A percentile compares a stretch with the other conserved stretches of the same genome.
These are phyloP conservation scores for Quadroppia sp. DNA, from an alignment of 2,888 invertebrate genomes.

Conservation along the genomic window DNA sequence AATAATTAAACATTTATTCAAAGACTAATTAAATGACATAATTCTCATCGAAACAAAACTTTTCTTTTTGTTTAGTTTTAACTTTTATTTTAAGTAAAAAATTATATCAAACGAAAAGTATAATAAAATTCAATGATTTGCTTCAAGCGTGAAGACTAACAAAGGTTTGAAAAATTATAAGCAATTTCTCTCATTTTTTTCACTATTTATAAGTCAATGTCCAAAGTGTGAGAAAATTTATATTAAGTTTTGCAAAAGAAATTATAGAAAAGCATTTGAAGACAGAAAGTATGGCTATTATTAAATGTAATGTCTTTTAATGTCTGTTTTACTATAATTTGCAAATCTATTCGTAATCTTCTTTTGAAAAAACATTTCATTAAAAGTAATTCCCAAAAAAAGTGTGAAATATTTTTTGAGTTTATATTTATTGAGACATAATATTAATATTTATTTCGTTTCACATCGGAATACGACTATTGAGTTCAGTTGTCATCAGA, in stretches of 20 bases:
- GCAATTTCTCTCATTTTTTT: conserved; percentile 5
- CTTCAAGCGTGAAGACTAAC: conserved; percentile 29
- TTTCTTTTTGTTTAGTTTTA: background rate
- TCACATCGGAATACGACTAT: background rate
- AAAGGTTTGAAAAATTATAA: conserved; percentile 28
- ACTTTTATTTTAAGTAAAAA: background rate
- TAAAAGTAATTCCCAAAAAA: background rate
- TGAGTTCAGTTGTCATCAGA: background rate
- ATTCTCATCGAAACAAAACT: conserved; percentile 17
- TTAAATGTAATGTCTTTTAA: background rate
- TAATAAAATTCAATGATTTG: conserved; percentile 22
- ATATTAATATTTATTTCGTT: background rate
- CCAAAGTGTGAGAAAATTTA: conserved; percentile 33
- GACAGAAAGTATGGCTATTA: conserved; percentile 19
- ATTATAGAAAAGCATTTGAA: background rate
- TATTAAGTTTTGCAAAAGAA: conserved; percentile 8
- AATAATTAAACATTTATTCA: background rate
- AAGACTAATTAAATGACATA: conserved; percentile 9
- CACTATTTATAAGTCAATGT: conserved; percentile 2
- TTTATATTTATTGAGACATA: conserved; percentile 4
- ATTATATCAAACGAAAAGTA: background rate
- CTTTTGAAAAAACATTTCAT: background rate
- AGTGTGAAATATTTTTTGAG: background rate
- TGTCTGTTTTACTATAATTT: conserved; percentile 13
- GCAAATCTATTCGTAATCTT: conserved; percentile 13